Conservation (phyloP, 2,113 vertebrate genomes). For the Kryptolebias marmoratus region DNA sequence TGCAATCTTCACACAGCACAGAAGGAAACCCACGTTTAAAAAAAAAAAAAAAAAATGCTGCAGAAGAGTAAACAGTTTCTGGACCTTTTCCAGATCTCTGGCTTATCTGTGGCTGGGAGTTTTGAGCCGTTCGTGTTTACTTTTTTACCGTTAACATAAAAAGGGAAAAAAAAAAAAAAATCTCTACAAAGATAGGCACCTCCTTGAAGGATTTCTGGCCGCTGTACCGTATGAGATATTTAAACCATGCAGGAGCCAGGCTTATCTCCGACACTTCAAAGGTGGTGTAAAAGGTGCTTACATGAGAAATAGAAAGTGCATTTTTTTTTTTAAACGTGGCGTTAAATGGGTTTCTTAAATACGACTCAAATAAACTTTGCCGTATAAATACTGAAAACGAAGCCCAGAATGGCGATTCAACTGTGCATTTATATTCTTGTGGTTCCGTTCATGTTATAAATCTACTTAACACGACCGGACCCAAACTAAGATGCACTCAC, state of each 20-base stretch:
- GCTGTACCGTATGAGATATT: conserved; percentile 2
- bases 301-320: not conserved
- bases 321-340: not conserved
- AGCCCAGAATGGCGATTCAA: not conserved
- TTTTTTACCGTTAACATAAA: not conserved
- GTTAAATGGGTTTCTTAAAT: not conserved
- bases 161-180: not conserved
- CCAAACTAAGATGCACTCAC: conserved; percentile 12
- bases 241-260: not conserved
- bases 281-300: not conserved
- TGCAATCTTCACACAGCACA: conserved; percentile 5
- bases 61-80: not conserved
- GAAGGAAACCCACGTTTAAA: not conserved
- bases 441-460: not conserved
- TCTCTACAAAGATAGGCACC: not conserved
- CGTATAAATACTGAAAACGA: not conserved
- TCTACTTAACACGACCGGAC: conserved; percentile 5
- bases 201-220: not conserved
- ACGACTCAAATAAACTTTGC: not conserved
- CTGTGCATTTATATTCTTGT: not conserved
- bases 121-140: conserved; percentile 1
- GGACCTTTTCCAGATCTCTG: not conserved
- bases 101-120: conserved; percentile 6
- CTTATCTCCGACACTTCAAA: conserved; percentile 26
- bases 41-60: too few relatives aligned